Conservation (phyloP, 2,113 vertebrate genomes). For the Pipa parva region DNA sequence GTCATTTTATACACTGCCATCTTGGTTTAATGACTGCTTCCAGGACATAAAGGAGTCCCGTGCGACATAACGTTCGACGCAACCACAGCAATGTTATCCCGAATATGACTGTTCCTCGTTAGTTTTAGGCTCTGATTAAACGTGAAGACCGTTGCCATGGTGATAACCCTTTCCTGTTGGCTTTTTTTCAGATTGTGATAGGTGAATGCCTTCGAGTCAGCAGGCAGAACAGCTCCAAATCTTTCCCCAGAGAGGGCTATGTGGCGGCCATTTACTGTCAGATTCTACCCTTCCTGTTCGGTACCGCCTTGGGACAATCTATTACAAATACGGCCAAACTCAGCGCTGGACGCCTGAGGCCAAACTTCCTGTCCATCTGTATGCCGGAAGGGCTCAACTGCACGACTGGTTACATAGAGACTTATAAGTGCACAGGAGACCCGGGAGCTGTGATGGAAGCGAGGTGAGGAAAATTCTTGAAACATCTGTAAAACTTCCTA, state of each 20-base stretch:
- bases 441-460: conserved; percentile 57
- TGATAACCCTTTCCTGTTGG: no score
- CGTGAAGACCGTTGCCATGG: no score
- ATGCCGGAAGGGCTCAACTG: conserved; percentile 63
- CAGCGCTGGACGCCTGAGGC: conserved; percentile 65
- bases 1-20: no score
- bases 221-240: conserved; percentile 51
- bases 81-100: no score
- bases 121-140: no score
- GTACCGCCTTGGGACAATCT: conserved; percentile 70
- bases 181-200: conserved; percentile 62
- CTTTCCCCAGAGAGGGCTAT: conserved; percentile 53
- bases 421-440: conserved; percentile 47
- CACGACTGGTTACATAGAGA: conserved; percentile 46
- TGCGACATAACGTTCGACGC: no score
- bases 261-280: conserved; percentile 71
- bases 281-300: conserved; percentile 75
- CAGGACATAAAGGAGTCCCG: no score
- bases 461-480: conserved; percentile 49
- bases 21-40: no score
- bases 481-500: no score
- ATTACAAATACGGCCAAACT: conserved; percentile 73
- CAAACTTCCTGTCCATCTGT: conserved; percentile 67
- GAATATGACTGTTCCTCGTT: no score
- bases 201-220: conserved; percentile 63